phyloP scores from a whole-genome alignment of 2,888 invertebrate genomes.

The Autographa gamma region DNA sequence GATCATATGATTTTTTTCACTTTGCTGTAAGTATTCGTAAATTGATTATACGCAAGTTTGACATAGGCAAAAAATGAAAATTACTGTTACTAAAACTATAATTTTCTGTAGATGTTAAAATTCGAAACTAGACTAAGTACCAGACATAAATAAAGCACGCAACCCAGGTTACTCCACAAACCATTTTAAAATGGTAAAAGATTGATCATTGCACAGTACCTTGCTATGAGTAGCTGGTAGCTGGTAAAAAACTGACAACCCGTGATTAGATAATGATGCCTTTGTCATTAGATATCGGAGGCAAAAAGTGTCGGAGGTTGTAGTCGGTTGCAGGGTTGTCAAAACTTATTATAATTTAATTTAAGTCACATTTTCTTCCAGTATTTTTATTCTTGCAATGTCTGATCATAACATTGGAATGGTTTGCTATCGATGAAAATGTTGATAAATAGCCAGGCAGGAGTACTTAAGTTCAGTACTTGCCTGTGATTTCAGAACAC shows the following conservation, averaged over 20 bases:
- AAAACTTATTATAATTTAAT: neutral
- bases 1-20: too few species aligned
- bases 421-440: too few species aligned
- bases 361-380: too few species aligned
- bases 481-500: too few species aligned
- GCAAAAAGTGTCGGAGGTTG: slow-evolving; percentile 74
- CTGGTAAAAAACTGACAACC: slow-evolving; percentile 72
- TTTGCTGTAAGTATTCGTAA: too few species aligned
- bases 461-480: too few species aligned
- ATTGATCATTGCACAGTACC: slow-evolving; percentile 54
- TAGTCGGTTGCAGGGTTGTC: slow-evolving; percentile 63
- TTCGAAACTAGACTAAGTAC: neutral
- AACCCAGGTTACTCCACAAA: slow-evolving; percentile 36
- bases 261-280: slow-evolving; percentile 82
- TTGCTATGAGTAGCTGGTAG: slow-evolving; percentile 54
- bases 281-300: slow-evolving; percentile 81
- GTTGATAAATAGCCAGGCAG: too few species aligned
- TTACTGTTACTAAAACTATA: neutral
- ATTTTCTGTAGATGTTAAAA: neutral
- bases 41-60: too few species aligned
- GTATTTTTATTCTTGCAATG: too few species aligned
- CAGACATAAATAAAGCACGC: slow-evolving; percentile 29
- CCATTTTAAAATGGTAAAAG: slow-evolving; percentile 54
- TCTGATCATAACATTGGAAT: too few species aligned
- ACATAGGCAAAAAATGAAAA: too few species aligned